Base-by-base conservation (phyloP, 2,888 invertebrate species). In the Pterobdella sp. region DNA sequence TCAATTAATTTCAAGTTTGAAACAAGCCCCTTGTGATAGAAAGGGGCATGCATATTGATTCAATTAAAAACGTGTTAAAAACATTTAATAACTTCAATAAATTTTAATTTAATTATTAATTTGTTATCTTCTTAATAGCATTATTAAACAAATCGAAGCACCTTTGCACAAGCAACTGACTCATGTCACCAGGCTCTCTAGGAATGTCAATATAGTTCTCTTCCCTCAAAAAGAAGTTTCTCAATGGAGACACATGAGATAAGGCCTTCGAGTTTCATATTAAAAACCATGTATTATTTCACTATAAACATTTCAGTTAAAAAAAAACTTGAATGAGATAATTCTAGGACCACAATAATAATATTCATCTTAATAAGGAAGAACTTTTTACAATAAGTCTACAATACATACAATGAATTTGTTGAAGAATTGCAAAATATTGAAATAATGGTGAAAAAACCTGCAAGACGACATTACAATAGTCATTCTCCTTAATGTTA, bases 401-500 rank as follows among this genome's bases (percentile, higher is more conserved):
- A 64, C 18, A 64, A 29, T 14, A 64, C 18, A 64, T 22, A 64
- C 14, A 64, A n/a, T n/a, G n/a, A n/a, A n/a, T n/a, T 7, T 42
- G 42, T 7, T 42, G 42, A 18, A 14, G 7, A 18, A 14, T 42
- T 7, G 42, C 42, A 14, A 18, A 18, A 42, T 14, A 14, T 7
- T 42, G 7, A 7, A 42, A 42, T 42, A 18, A 18, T 7, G 7
- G 7, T 42, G 7, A 18, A 14, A 42, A 3, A 84, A 92, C 93
- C 88, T 94, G 94, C 73, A 99, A 86, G 73, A 99, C 92, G 68
- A 97, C 98, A 86, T 99, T 99, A 83, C 97, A 97, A 82, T 99
- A 99, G 84, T 99, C 98, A 85, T 99, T 99, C 1, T 95, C 96
- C 85, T 99, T 99, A 79, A 99, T 99, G 83, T 99, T 99, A 82